Base-by-base conservation (phyloP, 2,888 invertebrate genomes). In the Coecobrya sp. region DNA sequence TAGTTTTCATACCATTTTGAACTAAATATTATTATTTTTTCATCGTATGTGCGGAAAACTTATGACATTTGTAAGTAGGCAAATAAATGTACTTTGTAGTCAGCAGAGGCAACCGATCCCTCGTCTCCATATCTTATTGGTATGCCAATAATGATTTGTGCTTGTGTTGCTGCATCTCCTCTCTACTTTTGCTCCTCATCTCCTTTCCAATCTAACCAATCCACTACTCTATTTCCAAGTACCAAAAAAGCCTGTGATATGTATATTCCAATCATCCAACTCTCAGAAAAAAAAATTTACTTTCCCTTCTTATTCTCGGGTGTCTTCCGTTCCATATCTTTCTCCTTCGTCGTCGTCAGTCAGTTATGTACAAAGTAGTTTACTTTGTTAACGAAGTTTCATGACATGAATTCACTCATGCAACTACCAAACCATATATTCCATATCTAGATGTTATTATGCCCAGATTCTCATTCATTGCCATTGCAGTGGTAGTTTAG, bases 71-170 rank as follows among this genome's bases (percentile, higher is more conserved):
- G 59, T 22, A 1, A 19, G 4, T 59, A 4, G 36, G 36, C n/a
- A n/a, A n/a, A 36, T 36, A 36, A 7, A 36, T 59, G 5, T n/a
- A 59, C 19, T 59, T 59, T 5, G 59, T 59, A 68, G 68, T 68
- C 68, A 30, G 16, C 7, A 65, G 25, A 65, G 65, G 2, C 52
- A 52, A 13, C 59, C 16, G 22, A 59, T 84, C 84, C 27, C 2
- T 22, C 68, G 36, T 49, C 42, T 42, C 42, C 68, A 45, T 73
- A 86, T 52, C 86, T 27, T 68, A 68, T 86, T 86, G 68, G 86
- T 86, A 86, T 86, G 68, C 86, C 86, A 86, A 70, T 86, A 68
- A 86, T 86, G 86, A 70, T 52, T 68, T 86, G 27, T 49, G 13
- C 13, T 86, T 30, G 19, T 30, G 19, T 30, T 30, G 42, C 36